Evolutionary conservation across 2,797 vertebrate species (phyloP), one percentile per base, ranked within the genome.

Genomic region (Novumbra hubbsi): DNA sequence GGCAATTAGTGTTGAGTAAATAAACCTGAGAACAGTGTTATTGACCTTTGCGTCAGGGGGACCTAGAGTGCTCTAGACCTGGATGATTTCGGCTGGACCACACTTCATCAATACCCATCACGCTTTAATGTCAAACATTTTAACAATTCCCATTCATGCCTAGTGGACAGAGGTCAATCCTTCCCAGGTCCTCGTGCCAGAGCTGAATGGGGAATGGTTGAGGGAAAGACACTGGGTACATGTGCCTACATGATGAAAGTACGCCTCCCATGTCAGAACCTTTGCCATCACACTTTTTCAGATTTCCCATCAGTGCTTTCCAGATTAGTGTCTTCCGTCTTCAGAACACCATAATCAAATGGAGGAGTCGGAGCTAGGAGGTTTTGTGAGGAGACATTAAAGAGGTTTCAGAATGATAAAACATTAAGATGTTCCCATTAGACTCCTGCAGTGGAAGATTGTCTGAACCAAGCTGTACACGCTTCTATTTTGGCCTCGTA

Each of bases 1-100:
- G 74, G 49, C 74, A 78, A 73, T 78, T 78, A 80, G 68, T 72
- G 73, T 38, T 71, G 73, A 60, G 38, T 28, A 70, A 68, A 72
- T 34, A 72, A 64, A 72, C 64, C 50, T 74, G 70, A 57, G 76
- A 67, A 55, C 21, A 62, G 15, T 52, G 16, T 49, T 27, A 68
- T 55, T 14, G 1, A 17, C 5, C 19, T 27, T 3, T 48, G 70
- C 49, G 68, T 63, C 73, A 9, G 4, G 55, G 55, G 21, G n/a
- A 57, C 55, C 55, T 21, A 21, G 21, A 24, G 21, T 60, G 21
- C 55, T 24, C 21, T 60, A 21, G 55, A 27, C 11, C 55, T 68
- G 65, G 60, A 15, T 19, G 19, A 21, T 55, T 55, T 38, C 4
- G 34, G 34, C 4, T 27, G 8, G 21, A 21, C 21, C 21, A 24